Percentiles rank a stretch among this genome's conserved stretches.
Conservation (phyloP, 2,888 invertebrate species). For the Adelognathus sp. region DNA sequence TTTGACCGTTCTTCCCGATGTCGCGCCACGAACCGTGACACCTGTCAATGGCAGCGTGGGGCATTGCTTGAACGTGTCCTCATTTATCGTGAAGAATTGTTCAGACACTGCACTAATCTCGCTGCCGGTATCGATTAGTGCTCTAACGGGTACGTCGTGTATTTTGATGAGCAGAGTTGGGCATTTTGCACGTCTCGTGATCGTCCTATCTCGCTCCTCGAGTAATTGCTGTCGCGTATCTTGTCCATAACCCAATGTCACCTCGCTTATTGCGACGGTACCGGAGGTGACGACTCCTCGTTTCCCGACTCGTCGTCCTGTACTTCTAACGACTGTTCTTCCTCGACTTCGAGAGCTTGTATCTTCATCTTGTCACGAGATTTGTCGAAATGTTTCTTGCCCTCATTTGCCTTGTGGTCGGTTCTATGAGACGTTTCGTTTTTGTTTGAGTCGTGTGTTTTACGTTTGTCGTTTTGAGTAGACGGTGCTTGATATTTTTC, state of each 20-base stretch:
- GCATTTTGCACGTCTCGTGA: background rate
- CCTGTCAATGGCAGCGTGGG: background rate
- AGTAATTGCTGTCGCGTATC: background rate
- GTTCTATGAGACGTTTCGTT: no score
- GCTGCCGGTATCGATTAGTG: no score
- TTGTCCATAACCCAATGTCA: conserved; percentile 32
- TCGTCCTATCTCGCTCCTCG: background rate
- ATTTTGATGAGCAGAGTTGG: background rate
- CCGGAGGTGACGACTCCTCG: conserved; percentile 10
- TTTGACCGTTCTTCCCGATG: background rate
- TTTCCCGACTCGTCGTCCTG: conserved; percentile 12
- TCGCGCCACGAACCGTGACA: no score
- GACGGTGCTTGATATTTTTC: no score
- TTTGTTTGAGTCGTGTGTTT: no score
- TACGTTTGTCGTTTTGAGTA: no score
- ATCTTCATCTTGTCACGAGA: no score
- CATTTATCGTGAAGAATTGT: background rate
- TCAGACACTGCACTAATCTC: no score
- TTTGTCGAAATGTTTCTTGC: no score
- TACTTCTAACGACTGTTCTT: no score
- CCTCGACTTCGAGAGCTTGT: no score
- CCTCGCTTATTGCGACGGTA: background rate
- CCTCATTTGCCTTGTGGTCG: no score
- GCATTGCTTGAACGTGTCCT: background rate
- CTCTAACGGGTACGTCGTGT: background rate